Conservation (phyloP, 1,140 invertebrate genomes). For the Centruroides sculpturatus region DNA sequence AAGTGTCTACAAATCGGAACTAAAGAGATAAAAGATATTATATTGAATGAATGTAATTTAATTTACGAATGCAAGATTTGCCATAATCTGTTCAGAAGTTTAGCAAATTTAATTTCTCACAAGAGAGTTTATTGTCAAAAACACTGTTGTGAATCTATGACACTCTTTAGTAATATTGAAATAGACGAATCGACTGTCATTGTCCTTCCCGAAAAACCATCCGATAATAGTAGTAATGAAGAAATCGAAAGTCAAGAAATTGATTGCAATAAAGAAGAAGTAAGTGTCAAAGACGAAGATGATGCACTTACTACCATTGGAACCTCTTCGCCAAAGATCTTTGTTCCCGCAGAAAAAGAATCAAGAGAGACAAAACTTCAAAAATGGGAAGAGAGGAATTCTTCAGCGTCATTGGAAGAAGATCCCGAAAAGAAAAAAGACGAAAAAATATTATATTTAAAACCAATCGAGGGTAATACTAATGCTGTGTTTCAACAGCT, state of each 20-base stretch:
- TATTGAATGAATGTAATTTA: slow-evolving; percentile 62
- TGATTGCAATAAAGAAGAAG: too few relatives aligned
- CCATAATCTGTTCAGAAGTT: slow-evolving; percentile 61
- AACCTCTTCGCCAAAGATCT: too few relatives aligned
- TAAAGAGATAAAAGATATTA: slow-evolving; percentile 45
- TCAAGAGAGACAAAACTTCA: too few relatives aligned
- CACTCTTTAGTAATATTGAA: not conserved
- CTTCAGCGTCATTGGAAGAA: too few relatives aligned
- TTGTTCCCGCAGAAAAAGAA: too few relatives aligned
- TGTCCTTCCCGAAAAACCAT: too few relatives aligned
- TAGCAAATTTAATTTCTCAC: slow-evolving; percentile 68
- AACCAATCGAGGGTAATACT: not conserved
- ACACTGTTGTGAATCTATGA: slow-evolving; percentile 10
- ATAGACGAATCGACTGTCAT: too few relatives aligned
- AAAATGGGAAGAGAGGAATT: too few relatives aligned
- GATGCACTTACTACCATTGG: too few relatives aligned
- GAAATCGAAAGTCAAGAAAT: too few relatives aligned
- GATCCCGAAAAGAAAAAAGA: not conserved
- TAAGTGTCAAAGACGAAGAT: too few relatives aligned
- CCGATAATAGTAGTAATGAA: too few relatives aligned
- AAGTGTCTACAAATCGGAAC: slow-evolving; percentile 15
- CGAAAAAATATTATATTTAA: not conserved
- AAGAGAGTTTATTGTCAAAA: slow-evolving; percentile 55
- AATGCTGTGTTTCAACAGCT: not conserved
- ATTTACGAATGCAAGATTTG: slow-evolving; percentile 74